Base-by-base conservation (phyloP, 2,888 invertebrate species). In the Napeogenes inachia region DNA sequence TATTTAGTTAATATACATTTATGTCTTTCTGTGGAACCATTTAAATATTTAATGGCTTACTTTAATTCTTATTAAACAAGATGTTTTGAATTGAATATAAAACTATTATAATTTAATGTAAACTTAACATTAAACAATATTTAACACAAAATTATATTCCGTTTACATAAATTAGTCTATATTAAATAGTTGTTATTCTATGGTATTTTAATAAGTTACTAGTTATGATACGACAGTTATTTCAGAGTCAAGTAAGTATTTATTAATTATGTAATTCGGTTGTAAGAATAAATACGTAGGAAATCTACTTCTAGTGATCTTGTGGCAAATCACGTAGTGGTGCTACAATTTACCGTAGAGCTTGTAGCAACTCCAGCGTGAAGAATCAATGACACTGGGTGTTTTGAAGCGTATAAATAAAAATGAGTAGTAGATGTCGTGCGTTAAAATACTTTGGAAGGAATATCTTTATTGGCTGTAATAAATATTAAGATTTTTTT, bases 251-350 rank as follows among this genome's bases (percentile, higher is more conserved):
- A 3, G 42, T 42, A 10, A 42, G 10, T 12, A 42, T 42, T 42
- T 42, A 42, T 42, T 42, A 42, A 42, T 3, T 50, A 10, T 50
- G 50, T 50, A 50, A 8, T 6, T 50, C 45, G 13, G 42, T 33
- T 45, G 21, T 45, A 42, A 54, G 53, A 60, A 54, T 54, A 54
- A 57, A 46, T 45, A 60, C 42, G 42, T 63, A 59, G 46, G 57
- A 54, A 60, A 60, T n/a, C 50, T 55, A 56, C 45, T 64, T 56
- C 56, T 60, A 55, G 63, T 54, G 56, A 50, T 55, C 58, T 62
- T 50, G 60, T 60, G 64, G 60, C 62, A 64, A 60, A 66, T 60
- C 60, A 64, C 64, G 64, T 66, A 64, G 64, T 45, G 45, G 54
- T 47, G 62, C 59, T 64, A 66, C 56, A 64, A 62, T 64, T 59